phyloP scores from a whole-genome alignment of 2,113 vertebrate species.

The Patagioenas fasciata region DNA sequence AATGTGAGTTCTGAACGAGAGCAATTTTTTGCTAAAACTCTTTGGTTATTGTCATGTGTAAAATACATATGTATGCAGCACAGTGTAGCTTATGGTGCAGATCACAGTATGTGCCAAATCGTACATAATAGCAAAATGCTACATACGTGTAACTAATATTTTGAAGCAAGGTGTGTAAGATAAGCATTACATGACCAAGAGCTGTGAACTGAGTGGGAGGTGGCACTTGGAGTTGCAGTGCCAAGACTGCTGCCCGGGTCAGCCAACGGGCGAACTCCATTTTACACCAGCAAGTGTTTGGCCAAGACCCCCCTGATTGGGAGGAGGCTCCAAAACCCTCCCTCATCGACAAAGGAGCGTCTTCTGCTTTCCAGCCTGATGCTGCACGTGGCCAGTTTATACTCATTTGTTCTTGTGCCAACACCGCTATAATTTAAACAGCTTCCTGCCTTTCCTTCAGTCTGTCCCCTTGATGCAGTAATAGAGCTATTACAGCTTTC shows the following conservation, averaged over 20 bases:
- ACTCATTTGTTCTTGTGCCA: background rate
- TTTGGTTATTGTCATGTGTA: background rate
- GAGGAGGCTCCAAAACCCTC: background rate
- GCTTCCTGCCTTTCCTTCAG: background rate
- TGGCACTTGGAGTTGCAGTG: background rate
- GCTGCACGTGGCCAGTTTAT: background rate
- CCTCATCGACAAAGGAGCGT: background rate
- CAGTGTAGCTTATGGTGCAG: background rate
- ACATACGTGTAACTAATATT: rapidly evolving
- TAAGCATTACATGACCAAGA: background rate
- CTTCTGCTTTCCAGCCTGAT: background rate
- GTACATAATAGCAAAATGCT: background rate
- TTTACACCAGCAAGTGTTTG: background rate
- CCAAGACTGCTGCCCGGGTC: rapidly evolving
- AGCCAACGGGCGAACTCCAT: background rate
- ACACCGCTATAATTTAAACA: background rate
- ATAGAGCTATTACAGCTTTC: background rate
- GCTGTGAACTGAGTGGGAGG: background rate
- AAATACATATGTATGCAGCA: background rate
- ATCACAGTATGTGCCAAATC: background rate
- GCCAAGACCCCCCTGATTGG: background rate
- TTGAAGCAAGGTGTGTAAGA: background rate
- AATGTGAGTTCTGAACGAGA: background rate
- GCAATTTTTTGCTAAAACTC: background rate
- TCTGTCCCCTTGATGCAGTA: background rate